A percentile compares a stretch with the other conserved stretches of the same genome.
These are phyloP conservation scores for Nowickia ferox DNA, from an alignment of 2,888 invertebrate genomes.

Conservation along the genomic window DNA sequence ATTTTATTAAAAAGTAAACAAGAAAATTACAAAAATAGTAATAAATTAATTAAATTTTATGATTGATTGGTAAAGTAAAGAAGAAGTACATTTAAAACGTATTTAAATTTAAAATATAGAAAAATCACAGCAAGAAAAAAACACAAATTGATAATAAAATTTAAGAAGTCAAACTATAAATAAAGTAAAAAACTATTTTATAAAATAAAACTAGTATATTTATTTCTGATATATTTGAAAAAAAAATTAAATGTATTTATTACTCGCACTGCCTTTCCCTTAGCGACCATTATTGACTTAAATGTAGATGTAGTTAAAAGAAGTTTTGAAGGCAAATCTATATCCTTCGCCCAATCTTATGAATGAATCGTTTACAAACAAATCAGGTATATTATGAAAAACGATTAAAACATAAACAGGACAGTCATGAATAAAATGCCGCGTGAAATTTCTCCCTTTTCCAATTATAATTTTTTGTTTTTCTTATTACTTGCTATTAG, in stretches of 20 bases:
- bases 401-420: too few relatives aligned
- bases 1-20: conserved; percentile 46
- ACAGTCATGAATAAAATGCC: too few relatives aligned
- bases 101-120: conserved; percentile 64
- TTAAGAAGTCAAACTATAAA: conserved; percentile 75
- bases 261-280: too few relatives aligned
- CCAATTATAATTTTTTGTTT: too few relatives aligned
- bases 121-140: conserved; percentile 71
- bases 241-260: not conserved
- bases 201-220: conserved; percentile 77
- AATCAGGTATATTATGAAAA: too few relatives aligned
- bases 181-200: conserved; percentile 72
- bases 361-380: too few relatives aligned
- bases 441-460: too few relatives aligned
- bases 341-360: too few relatives aligned
- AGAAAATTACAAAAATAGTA: conserved; percentile 25
- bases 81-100: conserved; percentile 63
- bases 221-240: conserved; percentile 73
- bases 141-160: conserved; percentile 75
- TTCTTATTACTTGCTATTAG: too few relatives aligned
- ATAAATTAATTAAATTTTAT: conserved; percentile 61
- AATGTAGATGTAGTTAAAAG: too few relatives aligned
- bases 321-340: too few relatives aligned
- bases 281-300: too few relatives aligned
- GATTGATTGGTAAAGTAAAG: conserved; percentile 54